Percentiles rank a stretch among this genome's conserved stretches.
Evolutionary conservation across 2,888 invertebrate genomes (phyloP).

Genomic region (Geotrupes spiniger): DNA sequence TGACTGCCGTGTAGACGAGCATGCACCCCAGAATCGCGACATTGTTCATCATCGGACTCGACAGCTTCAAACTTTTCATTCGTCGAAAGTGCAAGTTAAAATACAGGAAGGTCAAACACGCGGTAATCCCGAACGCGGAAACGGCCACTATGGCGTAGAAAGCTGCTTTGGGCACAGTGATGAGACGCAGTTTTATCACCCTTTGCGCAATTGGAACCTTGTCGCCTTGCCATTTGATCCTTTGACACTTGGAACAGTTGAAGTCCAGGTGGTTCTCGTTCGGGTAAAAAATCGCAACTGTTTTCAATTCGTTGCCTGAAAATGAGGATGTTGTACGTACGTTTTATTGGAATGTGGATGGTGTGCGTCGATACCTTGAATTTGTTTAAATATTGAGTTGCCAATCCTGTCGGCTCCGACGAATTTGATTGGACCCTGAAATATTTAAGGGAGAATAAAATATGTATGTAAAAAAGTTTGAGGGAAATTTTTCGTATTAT

Average conservation of each 20-base stretch:
- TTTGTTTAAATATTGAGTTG: constrained; percentile 82
- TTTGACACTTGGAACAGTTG: constrained; percentile 66
- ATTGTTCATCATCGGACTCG: constrained; percentile 89
- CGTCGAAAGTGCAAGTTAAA: constrained; percentile 82
- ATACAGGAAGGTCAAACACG: constrained; percentile 72
- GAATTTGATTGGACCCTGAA: constrained; percentile 86
- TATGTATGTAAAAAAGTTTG: constrained; percentile 9
- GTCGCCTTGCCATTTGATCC: constrained; percentile 71
- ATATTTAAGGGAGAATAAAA: constrained; percentile 26
- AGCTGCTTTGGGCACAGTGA: constrained; percentile 74
- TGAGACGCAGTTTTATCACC: constrained; percentile 70
- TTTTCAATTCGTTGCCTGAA: constrained; percentile 66
- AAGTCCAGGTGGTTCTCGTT: constrained; percentile 64
- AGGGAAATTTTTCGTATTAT: too few species aligned
- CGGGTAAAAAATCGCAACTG: constrained; percentile 72
- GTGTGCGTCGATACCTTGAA: constrained; percentile 72
- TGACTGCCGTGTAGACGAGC: constrained; percentile 85
- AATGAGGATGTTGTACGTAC: too few species aligned
- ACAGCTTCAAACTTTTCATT: constrained; percentile 85
- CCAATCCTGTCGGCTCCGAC: constrained; percentile 86
- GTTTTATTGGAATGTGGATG: too few species aligned
- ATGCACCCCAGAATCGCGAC: constrained; percentile 89
- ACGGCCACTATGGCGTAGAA: constrained; percentile 71
- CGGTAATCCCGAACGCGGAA: constrained; percentile 70
- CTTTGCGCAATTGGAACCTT: constrained; percentile 78